Percentiles rank a stretch among this genome's conserved stretches.
phyloP scores from a whole-genome alignment of 2,888 invertebrate genomes.

The Elmis aenea region DNA sequence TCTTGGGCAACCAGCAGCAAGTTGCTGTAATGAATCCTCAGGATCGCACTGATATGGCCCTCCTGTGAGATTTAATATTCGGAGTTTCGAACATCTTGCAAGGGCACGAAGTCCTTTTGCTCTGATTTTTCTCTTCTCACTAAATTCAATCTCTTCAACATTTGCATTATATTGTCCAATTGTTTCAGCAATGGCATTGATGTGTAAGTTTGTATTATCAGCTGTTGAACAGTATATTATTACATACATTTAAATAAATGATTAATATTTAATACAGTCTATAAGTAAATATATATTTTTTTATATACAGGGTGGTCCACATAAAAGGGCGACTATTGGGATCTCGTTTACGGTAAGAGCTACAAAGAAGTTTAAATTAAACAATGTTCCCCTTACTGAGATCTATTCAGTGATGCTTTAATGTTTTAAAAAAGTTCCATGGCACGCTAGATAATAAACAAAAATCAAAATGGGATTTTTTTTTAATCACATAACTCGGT shows the following conservation, averaged over 20 bases:
- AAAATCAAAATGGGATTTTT: too few species aligned
- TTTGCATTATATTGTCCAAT: constrained; percentile 28
- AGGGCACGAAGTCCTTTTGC: constrained; percentile 30
- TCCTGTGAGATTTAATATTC: constrained; percentile 27
- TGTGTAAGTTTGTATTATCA: constrained; percentile 32
- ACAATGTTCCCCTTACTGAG: too few species aligned
- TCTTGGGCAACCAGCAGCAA: constrained; percentile 33
- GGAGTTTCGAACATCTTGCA: constrained; percentile 31
- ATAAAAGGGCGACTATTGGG: too few species aligned
- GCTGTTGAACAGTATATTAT: constrained; percentile 17
- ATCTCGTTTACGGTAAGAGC: too few species aligned
- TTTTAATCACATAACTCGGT: too few species aligned
- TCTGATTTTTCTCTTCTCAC: constrained; percentile 29
- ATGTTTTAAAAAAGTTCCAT: too few species aligned
- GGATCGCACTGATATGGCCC: constrained; percentile 32
- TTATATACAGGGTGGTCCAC: too few species aligned
- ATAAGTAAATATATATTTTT: constrained; percentile 1
- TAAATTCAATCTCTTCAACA: constrained; percentile 30
- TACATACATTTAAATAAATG: too few species aligned
- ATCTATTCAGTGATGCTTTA: too few species aligned
- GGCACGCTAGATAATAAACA: too few species aligned
- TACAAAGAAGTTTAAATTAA: too few species aligned
- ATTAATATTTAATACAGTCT: too few species aligned
- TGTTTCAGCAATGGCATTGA: constrained; percentile 32
- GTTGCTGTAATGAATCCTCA: constrained; percentile 33